Conservation (phyloP, 2,888 invertebrate genomes). For the Phyllotreta striolata region DNA sequence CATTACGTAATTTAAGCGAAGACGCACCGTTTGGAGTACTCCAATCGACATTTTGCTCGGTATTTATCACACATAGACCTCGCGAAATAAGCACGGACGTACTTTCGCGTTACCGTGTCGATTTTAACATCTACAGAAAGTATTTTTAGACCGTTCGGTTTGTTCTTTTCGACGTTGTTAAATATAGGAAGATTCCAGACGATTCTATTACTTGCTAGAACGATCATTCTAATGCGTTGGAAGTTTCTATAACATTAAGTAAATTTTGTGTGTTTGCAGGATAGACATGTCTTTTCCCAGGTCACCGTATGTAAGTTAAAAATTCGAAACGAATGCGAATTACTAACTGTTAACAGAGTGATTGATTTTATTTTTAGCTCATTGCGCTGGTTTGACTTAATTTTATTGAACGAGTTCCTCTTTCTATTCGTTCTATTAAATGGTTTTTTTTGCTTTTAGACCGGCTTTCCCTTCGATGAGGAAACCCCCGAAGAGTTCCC, state of each 20-base stretch:
- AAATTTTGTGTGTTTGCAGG: no score
- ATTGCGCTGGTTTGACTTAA: neutral
- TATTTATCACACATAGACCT: conserved; percentile 18
- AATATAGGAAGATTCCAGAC: conserved; percentile 39
- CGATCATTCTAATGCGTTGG: neutral
- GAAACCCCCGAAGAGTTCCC: conserved; percentile 66
- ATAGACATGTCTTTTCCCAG: no score
- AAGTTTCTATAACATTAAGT: neutral
- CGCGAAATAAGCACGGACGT: conserved; percentile 24
- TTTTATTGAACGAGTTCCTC: neutral
- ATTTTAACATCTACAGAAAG: conserved; percentile 29
- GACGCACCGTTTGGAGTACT: no score
- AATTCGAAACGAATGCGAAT: no score
- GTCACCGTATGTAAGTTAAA: no score
- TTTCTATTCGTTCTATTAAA: neutral
- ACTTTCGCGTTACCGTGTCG: conserved; percentile 25
- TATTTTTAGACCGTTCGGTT: conserved; percentile 28
- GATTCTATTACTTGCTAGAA: conserved; percentile 33
- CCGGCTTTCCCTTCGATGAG: conserved; percentile 49
- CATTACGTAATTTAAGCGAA: no score
- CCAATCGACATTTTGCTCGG: neutral
- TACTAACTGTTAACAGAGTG: no score
- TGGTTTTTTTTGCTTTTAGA: conserved; percentile 40
- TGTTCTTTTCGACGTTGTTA: conserved; percentile 25
- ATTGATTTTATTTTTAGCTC: neutral